These are phyloP conservation scores for Ochropleura plecta DNA, from an alignment of 2,888 invertebrate species.

Conservation along the genomic window DNA sequence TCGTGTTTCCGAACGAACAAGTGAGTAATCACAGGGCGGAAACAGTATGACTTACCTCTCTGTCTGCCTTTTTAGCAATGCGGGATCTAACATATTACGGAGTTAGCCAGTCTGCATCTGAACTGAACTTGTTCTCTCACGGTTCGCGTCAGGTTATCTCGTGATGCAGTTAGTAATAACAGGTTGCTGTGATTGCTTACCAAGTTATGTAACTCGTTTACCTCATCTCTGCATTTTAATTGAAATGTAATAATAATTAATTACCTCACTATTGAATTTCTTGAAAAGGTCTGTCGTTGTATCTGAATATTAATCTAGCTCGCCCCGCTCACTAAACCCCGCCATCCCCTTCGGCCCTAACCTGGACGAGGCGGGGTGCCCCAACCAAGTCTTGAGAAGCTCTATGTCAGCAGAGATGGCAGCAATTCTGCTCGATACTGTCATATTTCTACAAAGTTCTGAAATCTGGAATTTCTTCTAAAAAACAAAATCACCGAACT, in stretches of 20 bases:
- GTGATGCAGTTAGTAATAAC: conserved; percentile 22
- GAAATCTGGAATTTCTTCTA: not conserved
- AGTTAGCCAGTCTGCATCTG: conserved; percentile 8
- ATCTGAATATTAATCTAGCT: too few species aligned
- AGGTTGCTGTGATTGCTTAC: conserved; percentile 20
- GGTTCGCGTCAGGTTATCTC: conserved; percentile 7
- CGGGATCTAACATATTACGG: not conserved
- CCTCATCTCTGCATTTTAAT: conserved; percentile 32
- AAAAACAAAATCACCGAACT: too few species aligned
- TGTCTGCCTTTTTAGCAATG: not conserved
- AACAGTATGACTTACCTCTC: not conserved
- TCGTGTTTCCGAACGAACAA: not conserved
- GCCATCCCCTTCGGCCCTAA: too few species aligned
- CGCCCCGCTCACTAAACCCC: too few species aligned
- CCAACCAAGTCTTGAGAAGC: too few species aligned
- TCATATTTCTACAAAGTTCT: not conserved
- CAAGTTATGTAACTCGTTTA: conserved; percentile 41
- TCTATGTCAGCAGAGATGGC: too few species aligned
- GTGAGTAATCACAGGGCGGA: not conserved
- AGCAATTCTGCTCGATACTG: not conserved
- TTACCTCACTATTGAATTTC: not conserved
- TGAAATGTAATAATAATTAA: not conserved
- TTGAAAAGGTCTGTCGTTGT: not conserved
- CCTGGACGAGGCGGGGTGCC: too few species aligned
- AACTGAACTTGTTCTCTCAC: conserved; percentile 3